Base-by-base conservation (phyloP, 2,113 vertebrate species). In the Clinocottus analis region DNA sequence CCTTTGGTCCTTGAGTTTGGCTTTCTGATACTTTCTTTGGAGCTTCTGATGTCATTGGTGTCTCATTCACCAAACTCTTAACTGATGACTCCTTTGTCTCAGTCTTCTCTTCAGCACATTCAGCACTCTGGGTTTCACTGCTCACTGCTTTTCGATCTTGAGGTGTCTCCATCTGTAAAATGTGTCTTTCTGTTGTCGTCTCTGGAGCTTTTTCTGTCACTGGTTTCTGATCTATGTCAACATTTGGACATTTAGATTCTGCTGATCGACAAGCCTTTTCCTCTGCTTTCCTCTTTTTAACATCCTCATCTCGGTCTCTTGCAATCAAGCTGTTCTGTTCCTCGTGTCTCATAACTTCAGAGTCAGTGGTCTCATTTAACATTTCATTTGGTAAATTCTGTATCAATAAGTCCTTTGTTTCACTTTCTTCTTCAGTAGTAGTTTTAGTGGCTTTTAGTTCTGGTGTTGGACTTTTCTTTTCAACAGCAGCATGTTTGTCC, bases 341-440 rank as follows among this genome's bases (percentile, higher is more conserved):
- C 43, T 85, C 35, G 60, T 71, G 47, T 9, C 25, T 59, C 3
- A 11, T 41, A 55, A 29, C 17, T 58, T 62, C 35, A 68, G 63
- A 39, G 19, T 65, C 47, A 29, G 21, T 27, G 12, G 45, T 45
- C 35, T 49, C 7, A 6, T 61, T 51, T 29, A 45, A 66, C 41
- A 31, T 39, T 4, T 69, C 43, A 14, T 60, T 75, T 6, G 12
- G 39, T 55, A 76, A 31, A 69, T 0, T 73, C 23, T 66, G 72
- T n/a, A 9, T 12, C 29, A 23, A 23, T 27, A n/a, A 53, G 33
- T 39, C 12, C 4, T 41, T 79, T 65, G 35, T 74, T 69, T 62
- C 17, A 59, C 8, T 43, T 37, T 74, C 19, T 53, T 80, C 39
- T 59, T 86, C 66, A 61, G 39, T 29, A 17, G 75, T 67, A 65